phyloP scores from a whole-genome alignment of 2,113 vertebrate genomes.

The Lynx canadensis region DNA sequence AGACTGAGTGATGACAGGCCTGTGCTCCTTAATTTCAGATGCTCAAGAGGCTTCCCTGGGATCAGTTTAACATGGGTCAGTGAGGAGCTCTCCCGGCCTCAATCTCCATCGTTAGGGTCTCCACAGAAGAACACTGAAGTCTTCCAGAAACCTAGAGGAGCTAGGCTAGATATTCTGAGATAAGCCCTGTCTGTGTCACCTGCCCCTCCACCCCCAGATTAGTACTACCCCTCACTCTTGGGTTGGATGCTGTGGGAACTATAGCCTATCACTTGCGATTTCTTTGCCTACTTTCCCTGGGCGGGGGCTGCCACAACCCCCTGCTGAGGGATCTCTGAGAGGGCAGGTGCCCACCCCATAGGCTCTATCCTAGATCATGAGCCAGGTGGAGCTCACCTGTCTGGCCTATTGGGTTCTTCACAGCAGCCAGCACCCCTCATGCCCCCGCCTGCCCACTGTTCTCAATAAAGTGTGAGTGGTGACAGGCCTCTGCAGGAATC shows the following conservation, averaged over 20 bases:
- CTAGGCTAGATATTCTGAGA: background rate
- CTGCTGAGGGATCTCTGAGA: slow-evolving; percentile 3
- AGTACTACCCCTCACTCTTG: background rate
- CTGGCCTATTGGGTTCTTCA: background rate
- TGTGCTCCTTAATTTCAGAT: background rate
- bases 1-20: background rate
- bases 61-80: slow-evolving; percentile 10
- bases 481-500: slow-evolving; percentile 42
- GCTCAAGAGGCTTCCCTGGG: background rate
- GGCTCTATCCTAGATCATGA: background rate
- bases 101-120: background rate
- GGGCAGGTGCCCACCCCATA: background rate
- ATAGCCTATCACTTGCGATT: background rate
- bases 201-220: background rate
- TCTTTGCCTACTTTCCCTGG: background rate
- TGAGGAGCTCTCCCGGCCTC: background rate
- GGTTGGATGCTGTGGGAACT: slow-evolving; percentile 11
- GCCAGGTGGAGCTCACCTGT: background rate
- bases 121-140: slow-evolving; percentile 28
- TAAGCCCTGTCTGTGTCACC: background rate
- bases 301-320: background rate
- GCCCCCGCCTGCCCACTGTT: background rate
- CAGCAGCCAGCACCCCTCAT: background rate
- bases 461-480: slow-evolving; percentile 75
- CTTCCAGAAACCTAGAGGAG: slow-evolving; percentile 54